Conservation (phyloP, 2,888 invertebrate genomes). For the Allygus modestus region DNA sequence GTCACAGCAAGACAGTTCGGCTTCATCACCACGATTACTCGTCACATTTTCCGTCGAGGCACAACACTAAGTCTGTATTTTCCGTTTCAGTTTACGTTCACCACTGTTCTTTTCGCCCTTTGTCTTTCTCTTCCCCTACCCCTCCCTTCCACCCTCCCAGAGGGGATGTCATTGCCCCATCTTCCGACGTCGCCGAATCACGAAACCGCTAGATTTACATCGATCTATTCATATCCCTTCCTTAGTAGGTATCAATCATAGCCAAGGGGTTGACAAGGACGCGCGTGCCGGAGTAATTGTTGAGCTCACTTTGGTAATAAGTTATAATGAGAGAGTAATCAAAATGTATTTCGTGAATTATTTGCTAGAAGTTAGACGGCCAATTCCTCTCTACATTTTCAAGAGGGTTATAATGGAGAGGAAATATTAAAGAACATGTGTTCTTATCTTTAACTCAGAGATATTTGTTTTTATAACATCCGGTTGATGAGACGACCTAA, state of each 20-base stretch:
- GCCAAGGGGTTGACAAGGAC: no score
- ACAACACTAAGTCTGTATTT: not conserved
- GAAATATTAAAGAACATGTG: no score
- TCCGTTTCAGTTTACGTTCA: not conserved
- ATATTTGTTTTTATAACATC: no score
- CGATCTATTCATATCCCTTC: not conserved
- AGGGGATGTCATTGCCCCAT: conserved; percentile 22
- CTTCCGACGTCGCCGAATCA: conserved; percentile 1
- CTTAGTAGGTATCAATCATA: not conserved
- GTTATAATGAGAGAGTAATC: no score
- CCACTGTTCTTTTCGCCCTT: not conserved
- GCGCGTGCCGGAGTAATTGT: no score
- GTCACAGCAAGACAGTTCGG: not conserved
- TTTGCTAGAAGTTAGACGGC: no score
- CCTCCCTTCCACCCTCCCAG: not conserved
- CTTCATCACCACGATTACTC: not conserved
- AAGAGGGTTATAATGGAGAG: no score
- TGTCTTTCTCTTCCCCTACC: not conserved
- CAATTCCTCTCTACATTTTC: no score
- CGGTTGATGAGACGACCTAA: no score
- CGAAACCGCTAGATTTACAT: conserved; percentile 21
- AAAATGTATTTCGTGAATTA: no score
- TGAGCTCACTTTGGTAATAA: no score
- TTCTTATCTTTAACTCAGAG: no score
- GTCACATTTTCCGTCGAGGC: not conserved